Evolutionary conservation across 1,140 invertebrate genomes (phyloP).

Genomic region (Drosophila pseudoananassae): DNA sequence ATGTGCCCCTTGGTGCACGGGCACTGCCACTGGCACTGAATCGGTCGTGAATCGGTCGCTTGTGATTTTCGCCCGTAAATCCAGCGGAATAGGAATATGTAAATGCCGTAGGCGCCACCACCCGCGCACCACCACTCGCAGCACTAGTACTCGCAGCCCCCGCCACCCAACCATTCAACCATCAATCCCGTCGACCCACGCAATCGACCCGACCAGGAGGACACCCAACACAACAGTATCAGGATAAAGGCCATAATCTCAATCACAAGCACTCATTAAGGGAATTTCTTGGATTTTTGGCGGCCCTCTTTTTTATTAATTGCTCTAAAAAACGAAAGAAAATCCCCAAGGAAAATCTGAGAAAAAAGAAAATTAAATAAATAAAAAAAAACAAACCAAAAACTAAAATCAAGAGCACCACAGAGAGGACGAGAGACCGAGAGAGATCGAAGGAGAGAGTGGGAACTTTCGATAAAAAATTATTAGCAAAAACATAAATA

Average conservation of each 20-base stretch:
- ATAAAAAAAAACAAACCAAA: constrained; percentile 31
- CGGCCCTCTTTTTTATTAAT: constrained; percentile 1
- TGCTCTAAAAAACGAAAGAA: constrained; percentile 7
- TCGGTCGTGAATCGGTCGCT: constrained; percentile 23
- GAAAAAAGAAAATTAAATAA: neutral
- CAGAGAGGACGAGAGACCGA: constrained; percentile 4
- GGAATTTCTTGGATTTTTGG: constrained; percentile 4
- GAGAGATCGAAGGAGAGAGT: constrained; percentile 11
- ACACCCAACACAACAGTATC: neutral
- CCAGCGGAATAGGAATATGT: constrained; percentile 33
- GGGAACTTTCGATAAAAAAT: constrained; percentile 70
- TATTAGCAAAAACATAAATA: constrained; percentile 81
- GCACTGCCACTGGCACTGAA: constrained; percentile 20
- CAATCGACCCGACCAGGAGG: constrained; percentile 2
- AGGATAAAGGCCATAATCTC: neutral
- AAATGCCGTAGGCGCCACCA: constrained; percentile 43
- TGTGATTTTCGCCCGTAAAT: constrained; percentile 36
- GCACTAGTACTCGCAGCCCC: constrained; percentile 1
- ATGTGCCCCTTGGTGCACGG: constrained; percentile 56
- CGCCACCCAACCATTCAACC: neutral
- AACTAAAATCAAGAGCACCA: constrained; percentile 50
- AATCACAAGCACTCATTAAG: neutral
- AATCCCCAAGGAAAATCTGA: constrained; percentile 47
- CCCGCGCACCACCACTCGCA: constrained; percentile 25
- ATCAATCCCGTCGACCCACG: neutral